Evolutionary conservation across 2,113 vertebrate species (phyloP).

Genomic region (Ciconia stormi): DNA sequence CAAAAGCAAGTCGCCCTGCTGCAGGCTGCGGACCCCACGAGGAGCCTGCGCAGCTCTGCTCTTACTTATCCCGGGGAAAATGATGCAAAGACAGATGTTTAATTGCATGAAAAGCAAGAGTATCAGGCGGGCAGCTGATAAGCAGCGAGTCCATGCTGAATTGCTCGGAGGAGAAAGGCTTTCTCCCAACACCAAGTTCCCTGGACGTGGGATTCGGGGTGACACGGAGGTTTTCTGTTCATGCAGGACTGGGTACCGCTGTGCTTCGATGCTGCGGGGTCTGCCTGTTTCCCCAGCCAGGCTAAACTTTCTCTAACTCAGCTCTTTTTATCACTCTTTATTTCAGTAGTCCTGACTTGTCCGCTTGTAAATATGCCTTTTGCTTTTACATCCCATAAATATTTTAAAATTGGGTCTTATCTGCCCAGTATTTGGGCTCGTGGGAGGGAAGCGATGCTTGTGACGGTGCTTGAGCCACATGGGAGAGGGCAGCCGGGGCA

Average conservation of each 20-base stretch:
- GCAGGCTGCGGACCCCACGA: accelerated
- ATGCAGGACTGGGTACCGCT: accelerated
- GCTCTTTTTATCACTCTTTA: background rate
- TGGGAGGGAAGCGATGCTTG: background rate
- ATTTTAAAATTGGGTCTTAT: background rate
- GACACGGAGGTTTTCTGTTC: accelerated
- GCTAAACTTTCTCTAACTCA: background rate
- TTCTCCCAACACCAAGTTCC: accelerated
- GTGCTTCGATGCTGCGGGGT: accelerated
- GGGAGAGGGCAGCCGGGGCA: background rate
- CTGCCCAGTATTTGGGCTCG: background rate
- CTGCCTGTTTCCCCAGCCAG: background rate
- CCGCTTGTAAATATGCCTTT: background rate
- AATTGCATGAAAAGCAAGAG: background rate
- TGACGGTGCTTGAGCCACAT: background rate
- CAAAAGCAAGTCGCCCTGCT: background rate
- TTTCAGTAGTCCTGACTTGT: background rate
- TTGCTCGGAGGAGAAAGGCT: background rate
- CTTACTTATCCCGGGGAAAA: background rate
- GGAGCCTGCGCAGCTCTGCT: background rate
- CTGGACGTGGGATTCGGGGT: background rate
- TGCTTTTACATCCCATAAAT: background rate
- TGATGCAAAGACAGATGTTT: accelerated
- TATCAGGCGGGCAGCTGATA: background rate
- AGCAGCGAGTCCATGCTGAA: background rate